Conservation (phyloP, 2,888 invertebrate species). For the Drosophila hawaiiensis region DNA sequence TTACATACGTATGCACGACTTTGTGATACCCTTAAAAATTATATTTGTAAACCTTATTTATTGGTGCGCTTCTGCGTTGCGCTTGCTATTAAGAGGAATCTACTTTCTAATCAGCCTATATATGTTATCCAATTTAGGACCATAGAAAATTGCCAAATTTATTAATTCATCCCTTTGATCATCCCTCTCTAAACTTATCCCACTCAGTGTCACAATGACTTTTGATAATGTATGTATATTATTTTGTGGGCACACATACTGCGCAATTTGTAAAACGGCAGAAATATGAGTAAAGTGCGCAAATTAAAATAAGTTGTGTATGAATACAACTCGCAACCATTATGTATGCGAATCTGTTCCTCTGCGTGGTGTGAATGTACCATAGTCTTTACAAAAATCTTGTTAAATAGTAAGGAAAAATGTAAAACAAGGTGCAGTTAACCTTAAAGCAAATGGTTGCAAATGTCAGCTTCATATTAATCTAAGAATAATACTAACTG, state of each 20-base stretch:
- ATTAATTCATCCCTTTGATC: background rate
- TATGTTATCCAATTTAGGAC: background rate
- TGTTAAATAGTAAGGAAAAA: background rate
- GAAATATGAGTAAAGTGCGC: too few relatives aligned
- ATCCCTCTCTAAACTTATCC: background rate
- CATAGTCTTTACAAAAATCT: background rate
- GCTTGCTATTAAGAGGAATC: background rate
- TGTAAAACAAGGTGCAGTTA: background rate
- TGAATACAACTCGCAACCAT: too few relatives aligned
- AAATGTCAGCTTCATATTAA: background rate
- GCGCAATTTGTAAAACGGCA: too few relatives aligned
- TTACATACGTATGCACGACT: background rate
- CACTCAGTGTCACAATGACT: background rate
- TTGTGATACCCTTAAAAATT: background rate
- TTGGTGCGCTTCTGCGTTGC: background rate
- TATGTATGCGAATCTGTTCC: too few relatives aligned
- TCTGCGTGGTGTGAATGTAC: too few relatives aligned
- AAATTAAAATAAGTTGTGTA: too few relatives aligned
- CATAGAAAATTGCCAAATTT: background rate
- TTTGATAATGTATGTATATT: conserved; percentile 1
- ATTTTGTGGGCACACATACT: background rate
- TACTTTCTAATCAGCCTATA: background rate
- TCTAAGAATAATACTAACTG: background rate
- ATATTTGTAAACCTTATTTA: background rate
- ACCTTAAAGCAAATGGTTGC: background rate